Base-by-base conservation (phyloP, 2,888 invertebrate genomes). In the Phorcus lineatus region DNA sequence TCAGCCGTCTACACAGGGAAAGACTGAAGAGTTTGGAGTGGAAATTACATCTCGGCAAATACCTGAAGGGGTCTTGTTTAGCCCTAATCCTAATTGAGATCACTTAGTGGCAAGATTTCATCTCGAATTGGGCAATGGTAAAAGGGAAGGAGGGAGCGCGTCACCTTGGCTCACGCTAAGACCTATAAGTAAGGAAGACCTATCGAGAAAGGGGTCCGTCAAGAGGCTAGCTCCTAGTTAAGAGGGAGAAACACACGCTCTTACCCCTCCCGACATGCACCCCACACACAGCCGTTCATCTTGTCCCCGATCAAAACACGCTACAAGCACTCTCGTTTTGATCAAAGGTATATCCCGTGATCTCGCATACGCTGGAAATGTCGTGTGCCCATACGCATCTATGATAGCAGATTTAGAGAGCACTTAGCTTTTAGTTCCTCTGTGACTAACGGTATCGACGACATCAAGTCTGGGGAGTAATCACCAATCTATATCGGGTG, bases 41-140 rank as follows among this genome's bases (percentile, higher is more conserved):
- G 76, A 76, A 53, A 76, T 76, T 76, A 76, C 76, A 76, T 54
- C 24, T 76, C 54, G 28, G 76, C 36, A 53, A 76, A 76, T 76
- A 76, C 19, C 54, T 55, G 31, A 76, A 76, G 76, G 54, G 22
- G 53, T 24, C 76, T 76, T 76, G 76, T 76, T 76, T 76, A 55
- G 31, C 55, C 22, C 55, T 76, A 76, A 76, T 76, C 76, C 76
- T 76, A 76, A 76, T 76, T 31, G 76, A 76, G 76, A 55, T 54
- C 76, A 76, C 76, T 76, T 76, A 76, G 54, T 54, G 31, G 28
- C 31, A 54, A 76, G 76, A 76, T 76, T 54, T 36, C 36, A 55
- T 53, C 54, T 76, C 54, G 28, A 76, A 76, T 76, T 74, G 74
- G 74, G 74, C 52, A 74, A 74, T 74, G 40, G 74, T 22, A 52